These are phyloP conservation scores for Coelinius sp. DNA, from an alignment of 2,888 invertebrate genomes.

Conservation along the genomic window DNA sequence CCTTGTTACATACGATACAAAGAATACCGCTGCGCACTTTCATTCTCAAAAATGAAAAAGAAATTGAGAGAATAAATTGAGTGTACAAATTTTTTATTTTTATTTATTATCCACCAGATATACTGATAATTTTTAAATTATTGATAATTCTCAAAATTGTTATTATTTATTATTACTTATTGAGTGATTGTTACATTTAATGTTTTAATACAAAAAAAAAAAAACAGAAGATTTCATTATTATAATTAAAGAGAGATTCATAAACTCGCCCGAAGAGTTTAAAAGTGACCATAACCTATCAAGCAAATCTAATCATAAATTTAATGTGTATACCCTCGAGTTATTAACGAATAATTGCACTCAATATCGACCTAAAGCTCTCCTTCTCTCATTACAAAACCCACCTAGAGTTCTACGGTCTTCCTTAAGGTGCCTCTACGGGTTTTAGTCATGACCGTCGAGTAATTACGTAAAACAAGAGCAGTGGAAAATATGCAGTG, in stretches of 20 bases:
- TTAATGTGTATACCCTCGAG: conserved; percentile 12
- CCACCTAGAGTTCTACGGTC: background rate
- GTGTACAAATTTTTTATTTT: background rate
- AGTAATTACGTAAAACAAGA: conserved; percentile 44
- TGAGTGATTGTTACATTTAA: too few species aligned
- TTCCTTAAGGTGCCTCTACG: background rate
- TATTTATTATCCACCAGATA: too few species aligned
- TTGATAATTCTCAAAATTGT: too few species aligned
- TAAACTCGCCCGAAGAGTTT: background rate
- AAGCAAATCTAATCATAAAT: conserved; percentile 13
- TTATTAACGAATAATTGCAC: conserved; percentile 18
- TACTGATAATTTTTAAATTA: too few species aligned
- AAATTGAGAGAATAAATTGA: background rate
- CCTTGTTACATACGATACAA: conserved; percentile 25
- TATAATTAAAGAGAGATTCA: background rate
- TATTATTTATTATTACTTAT: too few species aligned
- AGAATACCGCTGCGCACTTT: conserved; percentile 13
- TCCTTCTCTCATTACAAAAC: background rate
- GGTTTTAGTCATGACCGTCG: conserved; percentile 28
- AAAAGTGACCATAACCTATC: background rate
- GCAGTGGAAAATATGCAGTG: conserved; percentile 16
- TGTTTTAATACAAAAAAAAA: too few species aligned
- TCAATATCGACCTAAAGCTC: background rate
- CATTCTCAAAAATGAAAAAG: conserved; percentile 8
- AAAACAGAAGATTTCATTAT: too few species aligned